Percentiles rank a stretch among this genome's conserved stretches.
phyloP scores from a whole-genome alignment of 2,113 vertebrate genomes.

The Cricetomys ansorgei region DNA sequence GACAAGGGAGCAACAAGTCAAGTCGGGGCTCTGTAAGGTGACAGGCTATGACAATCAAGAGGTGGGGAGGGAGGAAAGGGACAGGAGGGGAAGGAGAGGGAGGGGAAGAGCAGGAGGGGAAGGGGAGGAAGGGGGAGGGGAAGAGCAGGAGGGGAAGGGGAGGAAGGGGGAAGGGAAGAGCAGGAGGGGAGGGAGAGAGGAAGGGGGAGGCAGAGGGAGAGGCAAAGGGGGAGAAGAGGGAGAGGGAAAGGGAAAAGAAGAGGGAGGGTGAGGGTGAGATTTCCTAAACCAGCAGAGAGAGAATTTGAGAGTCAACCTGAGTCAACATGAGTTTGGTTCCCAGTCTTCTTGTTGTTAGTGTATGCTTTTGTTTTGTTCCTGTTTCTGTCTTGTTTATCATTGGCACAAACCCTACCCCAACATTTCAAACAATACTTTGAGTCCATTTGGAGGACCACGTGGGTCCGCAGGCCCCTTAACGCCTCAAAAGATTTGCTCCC shows the following conservation, averaged over 20 bases:
- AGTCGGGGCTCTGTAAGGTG: too few relatives aligned
- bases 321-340: not conserved
- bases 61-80: too few relatives aligned
- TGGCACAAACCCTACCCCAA: not conserved
- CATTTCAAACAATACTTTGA: not conserved
- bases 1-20: too few relatives aligned
- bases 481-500: not conserved
- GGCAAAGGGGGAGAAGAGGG: not conserved
- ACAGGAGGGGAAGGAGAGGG: not conserved
- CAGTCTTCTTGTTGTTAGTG: not conserved
- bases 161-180: not conserved
- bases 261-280: not conserved
- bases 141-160: too few relatives aligned
- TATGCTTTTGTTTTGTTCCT: constrained; percentile 8
- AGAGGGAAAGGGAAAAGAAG: not conserved
- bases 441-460: not conserved
- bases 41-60: too few relatives aligned
- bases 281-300: not conserved
- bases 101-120: not conserved
- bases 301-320: too few relatives aligned
- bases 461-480: not conserved
- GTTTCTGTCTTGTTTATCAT: not conserved
- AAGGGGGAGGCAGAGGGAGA: not conserved
- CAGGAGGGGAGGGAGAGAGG: not conserved
- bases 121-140: not conserved